A percentile compares a stretch with the other conserved stretches of the same genome.
Evolutionary conservation across 92 coral and sea anemone genomes (phyloP).

Genomic region (Siderastrea radians): DNA sequence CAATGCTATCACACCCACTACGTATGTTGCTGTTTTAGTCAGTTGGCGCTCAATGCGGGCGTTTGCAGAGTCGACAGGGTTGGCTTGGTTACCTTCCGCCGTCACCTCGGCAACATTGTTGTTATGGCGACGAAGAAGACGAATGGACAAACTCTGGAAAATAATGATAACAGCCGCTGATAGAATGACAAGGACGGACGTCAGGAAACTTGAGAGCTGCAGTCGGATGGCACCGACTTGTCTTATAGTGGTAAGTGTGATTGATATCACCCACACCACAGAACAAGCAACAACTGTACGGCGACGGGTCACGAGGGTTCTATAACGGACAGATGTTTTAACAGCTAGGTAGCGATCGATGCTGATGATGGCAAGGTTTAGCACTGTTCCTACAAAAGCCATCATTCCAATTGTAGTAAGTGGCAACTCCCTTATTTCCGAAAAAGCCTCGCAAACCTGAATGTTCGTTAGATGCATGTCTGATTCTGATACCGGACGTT

Average conservation of each 20-base stretch:
- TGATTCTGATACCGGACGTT: background rate
- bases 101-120: background rate
- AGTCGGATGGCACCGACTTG: no score
- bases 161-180: background rate
- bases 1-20: background rate
- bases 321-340: background rate
- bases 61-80: background rate
- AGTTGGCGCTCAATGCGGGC: conserved; percentile 7
- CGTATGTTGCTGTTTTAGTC: no score
- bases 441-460: conserved; percentile 4
- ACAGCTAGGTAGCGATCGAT: conserved; percentile 18
- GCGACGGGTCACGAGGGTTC: background rate
- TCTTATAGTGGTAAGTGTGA: background rate
- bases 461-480: background rate
- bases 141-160: background rate
- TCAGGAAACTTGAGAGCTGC: background rate
- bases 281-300: background rate
- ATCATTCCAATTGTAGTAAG: no score
- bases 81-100: background rate
- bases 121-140: background rate
- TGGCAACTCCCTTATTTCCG: background rate
- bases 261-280: background rate
- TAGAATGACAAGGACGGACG: background rate
- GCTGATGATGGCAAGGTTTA: background rate
- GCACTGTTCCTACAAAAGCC: background rate